These are phyloP conservation scores for Gopherus flavomarginatus DNA, from an alignment of 2,113 vertebrate genomes.

Conservation along the genomic window DNA sequence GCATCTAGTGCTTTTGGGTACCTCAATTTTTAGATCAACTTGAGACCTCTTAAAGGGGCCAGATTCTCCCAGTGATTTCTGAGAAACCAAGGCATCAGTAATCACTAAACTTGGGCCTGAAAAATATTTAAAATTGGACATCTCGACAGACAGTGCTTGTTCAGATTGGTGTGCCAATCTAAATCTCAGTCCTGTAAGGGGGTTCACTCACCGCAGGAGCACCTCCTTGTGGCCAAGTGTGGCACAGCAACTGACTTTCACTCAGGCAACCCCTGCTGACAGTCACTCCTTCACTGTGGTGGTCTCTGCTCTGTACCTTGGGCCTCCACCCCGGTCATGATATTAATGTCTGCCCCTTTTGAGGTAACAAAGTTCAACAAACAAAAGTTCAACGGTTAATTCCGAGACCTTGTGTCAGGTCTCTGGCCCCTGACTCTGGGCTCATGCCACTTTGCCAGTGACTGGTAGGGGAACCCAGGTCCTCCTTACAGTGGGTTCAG, in stretches of 20 bases:
- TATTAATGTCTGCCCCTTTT: not conserved
- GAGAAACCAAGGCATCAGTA: not conserved
- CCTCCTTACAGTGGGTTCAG: not conserved
- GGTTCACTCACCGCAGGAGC: not conserved
- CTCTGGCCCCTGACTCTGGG: not conserved
- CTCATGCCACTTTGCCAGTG: not conserved
- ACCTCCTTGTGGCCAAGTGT: not conserved
- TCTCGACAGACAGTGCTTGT: not conserved
- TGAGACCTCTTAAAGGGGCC: not conserved
- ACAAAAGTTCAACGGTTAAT: not conserved
- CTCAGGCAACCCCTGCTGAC: not conserved
- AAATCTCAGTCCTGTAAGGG: not conserved
- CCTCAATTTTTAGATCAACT: not conserved
- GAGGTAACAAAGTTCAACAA: not conserved
- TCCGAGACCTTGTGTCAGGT: not conserved
- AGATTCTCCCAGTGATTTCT: not conserved
- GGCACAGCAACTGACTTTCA: not conserved
- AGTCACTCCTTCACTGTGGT: not conserved
- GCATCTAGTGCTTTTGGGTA: not conserved
- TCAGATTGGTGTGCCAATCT: not conserved
- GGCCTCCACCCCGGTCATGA: not conserved
- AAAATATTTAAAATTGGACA: not conserved
- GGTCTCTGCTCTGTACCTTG: not conserved
- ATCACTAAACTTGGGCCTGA: not conserved
- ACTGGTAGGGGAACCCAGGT: not conserved